Percentiles rank a stretch among this genome's conserved stretches.
These are phyloP conservation scores for Phenacoccus solenopsis DNA, from an alignment of 1,140 invertebrate species.

Conservation along the genomic window DNA sequence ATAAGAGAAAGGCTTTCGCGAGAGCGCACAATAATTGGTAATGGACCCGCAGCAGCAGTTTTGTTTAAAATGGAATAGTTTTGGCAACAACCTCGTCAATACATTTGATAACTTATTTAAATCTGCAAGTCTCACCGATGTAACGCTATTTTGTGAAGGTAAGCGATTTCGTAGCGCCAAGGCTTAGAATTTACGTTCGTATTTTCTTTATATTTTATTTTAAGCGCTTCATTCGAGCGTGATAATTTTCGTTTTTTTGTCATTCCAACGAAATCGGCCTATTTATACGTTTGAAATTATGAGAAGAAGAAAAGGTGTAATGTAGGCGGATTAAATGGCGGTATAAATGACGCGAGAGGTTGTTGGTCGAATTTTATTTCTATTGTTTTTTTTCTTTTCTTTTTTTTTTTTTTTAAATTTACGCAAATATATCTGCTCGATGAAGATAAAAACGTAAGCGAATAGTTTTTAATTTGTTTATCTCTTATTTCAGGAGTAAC, in stretches of 20 bases:
- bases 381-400: too few relatives aligned
- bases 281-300: too few relatives aligned
- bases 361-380: too few relatives aligned
- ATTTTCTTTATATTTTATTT: neutral
- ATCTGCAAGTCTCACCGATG: constrained; percentile 77
- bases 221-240: too few relatives aligned
- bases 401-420: too few relatives aligned
- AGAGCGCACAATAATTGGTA: constrained; percentile 30
- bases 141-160: constrained; percentile 82
- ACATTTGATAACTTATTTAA: constrained; percentile 78
- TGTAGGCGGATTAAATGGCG: too few relatives aligned
- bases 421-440: too few relatives aligned
- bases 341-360: too few relatives aligned
- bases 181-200: too few relatives aligned
- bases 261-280: too few relatives aligned
- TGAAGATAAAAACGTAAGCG: neutral
- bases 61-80: constrained; percentile 84
- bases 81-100: constrained; percentile 73
- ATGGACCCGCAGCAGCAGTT: constrained; percentile 82
- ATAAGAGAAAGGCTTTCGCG: constrained; percentile 13
- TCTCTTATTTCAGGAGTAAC: constrained; percentile 57
- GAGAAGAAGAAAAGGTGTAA: too few relatives aligned
- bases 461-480: neutral
- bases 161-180: constrained; percentile 31
- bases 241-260: too few relatives aligned